Evolutionary conservation across 2,113 vertebrate species (phyloP), one percentile per base, ranked within the genome.

Genomic region (Clarias macrocephalus): DNA sequence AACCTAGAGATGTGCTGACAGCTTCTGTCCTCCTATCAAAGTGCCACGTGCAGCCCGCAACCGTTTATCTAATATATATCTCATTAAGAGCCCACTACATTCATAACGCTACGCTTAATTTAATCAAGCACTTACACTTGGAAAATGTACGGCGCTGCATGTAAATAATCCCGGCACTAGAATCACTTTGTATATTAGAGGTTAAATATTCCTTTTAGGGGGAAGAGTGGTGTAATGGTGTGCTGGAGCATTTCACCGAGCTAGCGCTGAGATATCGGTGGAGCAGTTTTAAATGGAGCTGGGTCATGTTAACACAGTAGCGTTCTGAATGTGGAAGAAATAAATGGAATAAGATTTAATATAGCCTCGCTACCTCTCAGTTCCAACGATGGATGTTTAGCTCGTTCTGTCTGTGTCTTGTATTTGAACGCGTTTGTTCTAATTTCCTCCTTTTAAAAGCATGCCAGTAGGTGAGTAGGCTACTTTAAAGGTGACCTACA

Each of bases 221-320:
- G 25, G 62, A 15, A 33, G 59, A 59, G 68, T 48, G 48, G 6
- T 48, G 4, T 60, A 72, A 81, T 70, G 57, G 33, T 65, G 42
- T 56, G 25, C 79, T 52, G 59, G 63, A 85, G 76, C 11, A 23
- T 82, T 89, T 83, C 52, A 84, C 75, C 65, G 42, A 80, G 81
- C 80, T 28, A 18, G 19, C 12, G 70, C 75, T 88, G 52, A 79
- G 82, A 91, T 73, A 80, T 75, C 21, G 30, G 72, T 57, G 70
- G 66, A 83, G 57, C 30, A 59, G 37, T 70, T 80, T 82, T 81
- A 84, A 88, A 90, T 88, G 81, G 82, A 86, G 81, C 62, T 8
- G 52, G 87, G 79, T 85, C 77, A 72, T 33, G 37, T 87, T 88
- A 91, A 91, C 88, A 85, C 65, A 88, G 72, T 86, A 37, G 79